Percentiles rank a stretch among this genome's conserved stretches.
These are phyloP conservation scores for Labeo calbasu DNA, from an alignment of 2,797 vertebrate species.

Conservation along the genomic window DNA sequence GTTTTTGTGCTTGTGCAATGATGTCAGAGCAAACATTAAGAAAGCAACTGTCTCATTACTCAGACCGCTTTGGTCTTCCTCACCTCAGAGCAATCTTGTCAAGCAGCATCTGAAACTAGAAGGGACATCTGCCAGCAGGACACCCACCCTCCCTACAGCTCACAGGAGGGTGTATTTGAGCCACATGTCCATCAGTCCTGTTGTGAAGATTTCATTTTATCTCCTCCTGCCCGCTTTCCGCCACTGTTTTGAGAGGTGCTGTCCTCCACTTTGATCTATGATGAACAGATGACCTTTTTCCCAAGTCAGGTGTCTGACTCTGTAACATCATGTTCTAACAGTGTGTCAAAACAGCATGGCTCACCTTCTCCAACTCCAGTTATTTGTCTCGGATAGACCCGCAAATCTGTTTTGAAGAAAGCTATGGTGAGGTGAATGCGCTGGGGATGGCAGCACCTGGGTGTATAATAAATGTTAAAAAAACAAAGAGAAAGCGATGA, in stretches of 20 bases:
- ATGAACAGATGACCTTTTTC: slow-evolving; percentile 84
- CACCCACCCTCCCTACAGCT: slow-evolving; percentile 77
- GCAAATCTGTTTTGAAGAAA: slow-evolving; percentile 76
- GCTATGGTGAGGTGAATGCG: slow-evolving; percentile 72
- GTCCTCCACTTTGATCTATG: slow-evolving; percentile 68
- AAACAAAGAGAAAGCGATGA: background rate
- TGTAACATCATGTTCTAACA: slow-evolving; percentile 75
- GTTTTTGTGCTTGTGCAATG: slow-evolving; percentile 7
- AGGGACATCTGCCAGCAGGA: slow-evolving; percentile 80
- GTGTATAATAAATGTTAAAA: slow-evolving; percentile 16
- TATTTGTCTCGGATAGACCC: slow-evolving; percentile 73
- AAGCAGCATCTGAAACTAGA: slow-evolving; percentile 71
- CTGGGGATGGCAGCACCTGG: slow-evolving; percentile 45
- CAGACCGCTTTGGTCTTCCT: slow-evolving; percentile 70
- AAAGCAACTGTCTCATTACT: slow-evolving; percentile 67
- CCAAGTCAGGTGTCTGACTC: slow-evolving; percentile 79
- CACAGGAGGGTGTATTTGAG: slow-evolving; percentile 80
- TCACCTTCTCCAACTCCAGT: slow-evolving; percentile 67
- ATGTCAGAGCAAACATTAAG: slow-evolving; percentile 37
- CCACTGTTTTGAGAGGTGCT: slow-evolving; percentile 72
- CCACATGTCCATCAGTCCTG: slow-evolving; percentile 78
- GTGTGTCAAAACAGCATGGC: slow-evolving; percentile 75
- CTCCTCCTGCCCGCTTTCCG: slow-evolving; percentile 63
- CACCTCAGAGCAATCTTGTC: slow-evolving; percentile 71
- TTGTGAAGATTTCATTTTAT: slow-evolving; percentile 77